Base-by-base conservation (phyloP, 2,113 vertebrate species). In the Dermatemys mawii region DNA sequence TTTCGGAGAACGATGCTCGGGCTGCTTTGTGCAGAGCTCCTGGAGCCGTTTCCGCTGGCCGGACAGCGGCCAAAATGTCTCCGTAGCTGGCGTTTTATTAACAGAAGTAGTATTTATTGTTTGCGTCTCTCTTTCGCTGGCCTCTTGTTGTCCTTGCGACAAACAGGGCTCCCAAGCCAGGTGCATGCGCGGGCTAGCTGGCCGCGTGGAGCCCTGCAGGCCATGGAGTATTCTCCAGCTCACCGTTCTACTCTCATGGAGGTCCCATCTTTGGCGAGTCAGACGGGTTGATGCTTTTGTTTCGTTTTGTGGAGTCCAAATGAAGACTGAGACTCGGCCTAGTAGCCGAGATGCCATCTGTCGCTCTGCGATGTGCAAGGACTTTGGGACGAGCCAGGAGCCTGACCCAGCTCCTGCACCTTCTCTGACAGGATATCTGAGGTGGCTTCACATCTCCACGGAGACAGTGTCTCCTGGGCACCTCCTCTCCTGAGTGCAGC, bases 261-360 rank as follows among this genome's bases (percentile, higher is more conserved):
- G 41, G 3, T 83, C 16, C 60, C 10, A 19, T n/a, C 0, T 0
- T 9, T 53, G 51, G 10, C 53, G 12, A 2, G 5, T 5, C n/a
- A 38, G 11, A 6, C 2, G 3, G 4, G 5, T 1, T 35, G 6
- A 12, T 5, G 27, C 8, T 70, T 41, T 32, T 7, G 3, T 2
- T 44, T 46, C 2, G 1, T 29, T 46, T 11, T 70, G 1, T 9
- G 49, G 29, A 4, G 22, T 11, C n/a, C 44, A 17, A 8, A 21
- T 11, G 21, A 60, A 46, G 14, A 41, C 22, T 49, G 35, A 35
- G 60, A 67, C 32, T 9, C 8, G 35, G 60, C 35, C 16, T 67
- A n/a, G 60, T 19, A n/a, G 35, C 60, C 8, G 16, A 67, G 32
- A 35, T 5, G 8, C 17, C 22, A n/a, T n/a, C 63, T 70, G 35